Evolutionary conservation across 2,797 vertebrate species (phyloP).

Genomic region (Phataginus tetradactyla): DNA sequence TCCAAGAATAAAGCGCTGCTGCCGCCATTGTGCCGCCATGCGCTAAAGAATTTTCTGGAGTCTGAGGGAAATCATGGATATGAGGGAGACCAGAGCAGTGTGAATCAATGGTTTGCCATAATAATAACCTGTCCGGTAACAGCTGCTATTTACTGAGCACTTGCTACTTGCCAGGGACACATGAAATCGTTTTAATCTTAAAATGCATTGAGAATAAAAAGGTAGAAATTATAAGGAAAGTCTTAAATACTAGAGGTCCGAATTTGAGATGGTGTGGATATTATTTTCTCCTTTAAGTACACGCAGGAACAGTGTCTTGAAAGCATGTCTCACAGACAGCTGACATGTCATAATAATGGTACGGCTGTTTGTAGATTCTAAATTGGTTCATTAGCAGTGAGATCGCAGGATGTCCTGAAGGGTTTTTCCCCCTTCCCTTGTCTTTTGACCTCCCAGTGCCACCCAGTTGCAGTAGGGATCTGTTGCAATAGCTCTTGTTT

Average conservation of each 20-base stretch:
- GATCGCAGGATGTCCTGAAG: background rate
- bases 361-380: background rate
- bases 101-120: too few relatives aligned
- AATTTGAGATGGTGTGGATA: rapidly evolving
- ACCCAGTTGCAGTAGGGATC: too few relatives aligned
- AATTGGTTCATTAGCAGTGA: rapidly evolving
- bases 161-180: too few relatives aligned
- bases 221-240: background rate
- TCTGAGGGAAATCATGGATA: background rate
- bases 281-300: background rate
- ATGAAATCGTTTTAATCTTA: background rate
- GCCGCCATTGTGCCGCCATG: background rate
- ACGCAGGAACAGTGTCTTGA: too few relatives aligned
- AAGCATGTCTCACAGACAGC: background rate
- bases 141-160: too few relatives aligned
- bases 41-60: background rate
- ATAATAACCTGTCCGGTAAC: too few relatives aligned
- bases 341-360: rapidly evolving
- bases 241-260: background rate
- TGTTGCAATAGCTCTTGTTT: rapidly evolving
- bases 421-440: too few relatives aligned
- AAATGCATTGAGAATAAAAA: background rate
- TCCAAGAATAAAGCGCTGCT: background rate
- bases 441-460: rapidly evolving
- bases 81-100: background rate